Base-by-base conservation (phyloP, 2,888 invertebrate genomes). In the Eupithecia dodoneata region DNA sequence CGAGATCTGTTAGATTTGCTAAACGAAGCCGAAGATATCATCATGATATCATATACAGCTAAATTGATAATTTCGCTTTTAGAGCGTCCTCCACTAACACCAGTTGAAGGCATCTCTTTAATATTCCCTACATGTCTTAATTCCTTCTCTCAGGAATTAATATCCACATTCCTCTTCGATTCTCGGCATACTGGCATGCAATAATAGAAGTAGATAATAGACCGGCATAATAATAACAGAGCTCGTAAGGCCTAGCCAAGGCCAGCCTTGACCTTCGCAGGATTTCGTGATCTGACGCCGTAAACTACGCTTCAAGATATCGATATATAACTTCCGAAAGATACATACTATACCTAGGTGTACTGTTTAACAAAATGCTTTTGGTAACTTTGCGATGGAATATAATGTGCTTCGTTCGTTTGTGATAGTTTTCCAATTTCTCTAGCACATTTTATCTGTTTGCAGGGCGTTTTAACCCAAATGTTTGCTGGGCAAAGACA, bases 251-350 rank as follows among this genome's bases (percentile, higher is more conserved):
- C 18, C n/a, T n/a, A 18, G 65, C 65, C 41, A 30, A 65, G 30
- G 13, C 42, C 66, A 77, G 72, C 77, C 77, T 74, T 77, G 74
- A 74, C 74, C 69, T 59, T 42, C 9, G 45, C 1, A 74, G 72
- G 74, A 67, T 77, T 72, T 47, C 77, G 77, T 78, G 77, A 75
- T 71, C 66, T 73, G 73, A n/a, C 66, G 66, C 18, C 75, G 49
- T 78, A 59, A 75, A 74, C 9, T n/a, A 13, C 4, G 44, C 63
- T 18, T 18, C 63, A n/a, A 67, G 45, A 69, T 69, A 69, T 69
- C 44, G 44, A 69, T 44, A 44, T 67, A 15, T 15, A 69, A 66
- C 66, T 42, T 42, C 42, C 3, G 42, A 44, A 44, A 45, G 44
- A n/a, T 44, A n/a, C n/a, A 44, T 15, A 44, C 9, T 3, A 44